Percentiles rank a stretch among this genome's conserved stretches.
These are phyloP conservation scores for Acipenser ruthenus DNA, from an alignment of 2,797 vertebrate genomes.

Conservation along the genomic window DNA sequence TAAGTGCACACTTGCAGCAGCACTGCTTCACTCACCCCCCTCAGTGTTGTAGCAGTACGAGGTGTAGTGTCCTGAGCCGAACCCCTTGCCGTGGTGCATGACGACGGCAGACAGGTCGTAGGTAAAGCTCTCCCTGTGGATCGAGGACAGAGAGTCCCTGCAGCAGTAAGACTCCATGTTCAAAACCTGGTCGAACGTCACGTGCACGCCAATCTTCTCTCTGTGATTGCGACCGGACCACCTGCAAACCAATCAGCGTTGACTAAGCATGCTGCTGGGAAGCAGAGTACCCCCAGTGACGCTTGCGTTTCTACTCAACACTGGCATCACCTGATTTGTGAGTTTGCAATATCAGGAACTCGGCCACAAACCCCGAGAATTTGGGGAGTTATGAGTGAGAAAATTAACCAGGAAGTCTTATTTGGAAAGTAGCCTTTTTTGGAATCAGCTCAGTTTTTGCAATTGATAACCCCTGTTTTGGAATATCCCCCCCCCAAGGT, in stretches of 20 bases:
- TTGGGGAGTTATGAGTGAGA: neutral
- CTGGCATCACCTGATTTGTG: too few relatives aligned
- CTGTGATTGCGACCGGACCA: conserved; percentile 98
- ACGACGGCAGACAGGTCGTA: conserved; percentile 98
- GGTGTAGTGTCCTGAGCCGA: conserved; percentile 99
- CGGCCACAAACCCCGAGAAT: conserved; percentile 1
- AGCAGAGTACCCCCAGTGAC: neutral
- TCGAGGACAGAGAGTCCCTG: conserved; percentile 76
- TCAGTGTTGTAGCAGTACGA: conserved; percentile 99
- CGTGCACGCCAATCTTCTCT: conserved; percentile 98
- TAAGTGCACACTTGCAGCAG: too few relatives aligned
- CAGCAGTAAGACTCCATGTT: conserved; percentile 98
- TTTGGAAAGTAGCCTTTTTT: too few relatives aligned
- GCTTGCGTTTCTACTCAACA: too few relatives aligned
- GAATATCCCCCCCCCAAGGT: too few relatives aligned
- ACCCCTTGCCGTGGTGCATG: conserved; percentile 98
- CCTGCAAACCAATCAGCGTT: conserved; percentile 50
- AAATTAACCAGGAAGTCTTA: neutral
- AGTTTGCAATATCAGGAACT: neutral
- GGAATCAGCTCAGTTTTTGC: too few relatives aligned
- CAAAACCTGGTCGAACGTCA: conserved; percentile 96
- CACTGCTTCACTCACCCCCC: conserved; percentile 75
- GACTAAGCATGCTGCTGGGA: neutral
- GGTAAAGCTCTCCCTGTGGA: conserved; percentile 81
- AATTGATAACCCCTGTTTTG: too few relatives aligned